Evolutionary conservation across 2,888 invertebrate genomes (phyloP).

Genomic region (Drosophila meridiana): DNA sequence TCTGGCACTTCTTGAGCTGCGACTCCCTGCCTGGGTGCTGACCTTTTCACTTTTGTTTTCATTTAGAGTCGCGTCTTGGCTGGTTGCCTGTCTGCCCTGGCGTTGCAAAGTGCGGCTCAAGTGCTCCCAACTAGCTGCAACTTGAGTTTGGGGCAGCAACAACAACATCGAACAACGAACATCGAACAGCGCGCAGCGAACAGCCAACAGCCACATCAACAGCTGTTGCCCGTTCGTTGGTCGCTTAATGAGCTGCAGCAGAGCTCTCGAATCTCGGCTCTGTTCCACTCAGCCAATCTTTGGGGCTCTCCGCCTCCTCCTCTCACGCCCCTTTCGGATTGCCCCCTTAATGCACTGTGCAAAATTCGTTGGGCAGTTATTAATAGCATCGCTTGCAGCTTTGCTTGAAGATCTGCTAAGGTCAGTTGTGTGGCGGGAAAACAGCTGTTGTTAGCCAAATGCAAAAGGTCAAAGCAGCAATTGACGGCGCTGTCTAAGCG

Average conservation of each 20-base stretch:
- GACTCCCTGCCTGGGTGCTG: conserved; percentile 65
- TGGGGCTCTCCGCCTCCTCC: not conserved
- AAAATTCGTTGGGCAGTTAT: conserved; percentile 57
- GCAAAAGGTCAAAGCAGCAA: conserved; percentile 67
- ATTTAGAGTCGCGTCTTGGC: conserved; percentile 53
- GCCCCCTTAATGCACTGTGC: conserved; percentile 55
- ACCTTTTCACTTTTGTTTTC: conserved; percentile 80
- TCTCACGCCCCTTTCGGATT: not conserved
- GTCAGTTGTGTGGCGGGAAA: conserved; percentile 65
- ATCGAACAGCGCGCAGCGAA: not conserved
- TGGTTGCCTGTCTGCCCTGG: conserved; percentile 46
- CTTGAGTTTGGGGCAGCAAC: not conserved
- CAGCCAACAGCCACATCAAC: conserved; percentile 15
- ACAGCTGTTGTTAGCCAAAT: conserved; percentile 50
- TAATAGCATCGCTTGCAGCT: conserved; percentile 59
- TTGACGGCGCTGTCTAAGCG: conserved; percentile 49
- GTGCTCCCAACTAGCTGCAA: conserved; percentile 34
- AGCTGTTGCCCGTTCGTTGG: conserved; percentile 61
- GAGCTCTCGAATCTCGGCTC: conserved; percentile 49
- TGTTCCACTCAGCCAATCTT: conserved; percentile 21
- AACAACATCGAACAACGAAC: not conserved
- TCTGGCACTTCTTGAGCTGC: conserved; percentile 21
- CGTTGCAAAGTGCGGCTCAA: conserved; percentile 49
- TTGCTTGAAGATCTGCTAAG: conserved; percentile 58
- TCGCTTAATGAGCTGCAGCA: conserved; percentile 74